Evolutionary conservation across 2,113 vertebrate species (phyloP), one percentile per base, ranked within the genome.

Genomic region (Nesogale talazaci): DNA sequence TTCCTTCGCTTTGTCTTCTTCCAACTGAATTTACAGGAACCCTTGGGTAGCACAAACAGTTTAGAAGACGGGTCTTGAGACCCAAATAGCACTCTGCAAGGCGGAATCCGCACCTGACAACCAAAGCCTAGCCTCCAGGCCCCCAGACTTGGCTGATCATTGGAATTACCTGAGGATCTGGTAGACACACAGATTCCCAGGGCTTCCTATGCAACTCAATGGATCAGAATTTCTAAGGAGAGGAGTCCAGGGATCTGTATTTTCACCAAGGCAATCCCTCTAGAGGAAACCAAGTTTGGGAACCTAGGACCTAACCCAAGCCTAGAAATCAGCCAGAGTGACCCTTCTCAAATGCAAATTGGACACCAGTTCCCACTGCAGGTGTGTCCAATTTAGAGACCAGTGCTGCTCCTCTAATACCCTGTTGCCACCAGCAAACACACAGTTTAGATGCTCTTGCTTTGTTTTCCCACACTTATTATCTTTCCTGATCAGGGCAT

Each of bases 321-420:
- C 78, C 56, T 57, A 85, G 34, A 67, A 85, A 94, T 75, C 78
- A 80, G 86, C 20, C 25, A 3, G 5, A 56, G 36, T 22, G 38
- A 84, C 69, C n/a, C 36, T 82, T 95, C 80, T 91, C 86, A 88
- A 92, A 92, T 86, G 89, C 84, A 93, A 90, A 94, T 72, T 61
- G 9, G 56, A 80, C 72, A 80, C 74, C 61, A 89, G n/a, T 59
- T 81, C 57, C 46, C 76, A 77, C 59, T 31, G 42, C 67, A 89
- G 56, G 81, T 2, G n/a, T 52, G 63, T 59, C 34, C 91, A 52
- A 14, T 15, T 75, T 63, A 94, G 85, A 84, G 87, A 90, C 65
- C 38, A 42, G 7, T 0, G 63, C 14, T 92, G n/a, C 74, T 84
- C 74, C 52, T 83, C 59, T 61, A 84, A 78, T 72, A 92, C 69